Evolutionary conservation across 2,113 vertebrate genomes (phyloP).

Genomic region (Sclerurus mexicanus): DNA sequence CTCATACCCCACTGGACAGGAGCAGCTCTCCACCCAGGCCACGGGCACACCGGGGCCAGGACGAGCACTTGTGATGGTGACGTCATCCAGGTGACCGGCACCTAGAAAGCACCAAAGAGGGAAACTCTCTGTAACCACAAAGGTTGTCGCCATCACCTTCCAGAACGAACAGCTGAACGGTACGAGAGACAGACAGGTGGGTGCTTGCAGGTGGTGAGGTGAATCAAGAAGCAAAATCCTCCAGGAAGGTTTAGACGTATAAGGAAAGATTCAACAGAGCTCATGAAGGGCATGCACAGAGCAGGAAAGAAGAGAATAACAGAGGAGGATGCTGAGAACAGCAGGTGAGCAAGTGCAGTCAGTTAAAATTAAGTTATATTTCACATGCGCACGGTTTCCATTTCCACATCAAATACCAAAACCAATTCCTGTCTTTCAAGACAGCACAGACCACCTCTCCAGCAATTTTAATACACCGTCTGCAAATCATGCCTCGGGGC

Average conservation of each 20-base stretch:
- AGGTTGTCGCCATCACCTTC: accelerated
- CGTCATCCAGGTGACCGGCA: constrained; percentile 88
- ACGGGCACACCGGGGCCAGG: constrained; percentile 78
- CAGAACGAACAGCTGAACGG: not conserved
- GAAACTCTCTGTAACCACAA: not conserved
- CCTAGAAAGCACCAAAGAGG: constrained; percentile 59
- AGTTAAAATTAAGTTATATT: not conserved
- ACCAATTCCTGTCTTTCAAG: not conserved
- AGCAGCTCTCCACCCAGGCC: constrained; percentile 91
- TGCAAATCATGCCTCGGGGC: not conserved
- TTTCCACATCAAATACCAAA: not conserved
- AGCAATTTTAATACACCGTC: not conserved
- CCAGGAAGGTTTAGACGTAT: not conserved
- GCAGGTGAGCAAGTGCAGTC: not conserved
- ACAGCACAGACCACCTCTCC: not conserved
- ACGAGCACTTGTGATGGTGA: constrained; percentile 83
- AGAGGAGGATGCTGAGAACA: not conserved
- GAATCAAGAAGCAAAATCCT: not conserved
- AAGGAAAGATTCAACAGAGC: not conserved
- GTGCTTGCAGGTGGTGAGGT: not conserved
- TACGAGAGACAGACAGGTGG: not conserved
- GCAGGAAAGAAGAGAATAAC: not conserved
- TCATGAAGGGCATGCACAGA: accelerated
- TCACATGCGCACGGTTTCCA: not conserved
- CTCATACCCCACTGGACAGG: constrained; percentile 87